Evolutionary conservation across 2,797 vertebrate species (phyloP), one percentile per base, ranked within the genome.

Genomic region (Enteromius unitaeniatus): DNA sequence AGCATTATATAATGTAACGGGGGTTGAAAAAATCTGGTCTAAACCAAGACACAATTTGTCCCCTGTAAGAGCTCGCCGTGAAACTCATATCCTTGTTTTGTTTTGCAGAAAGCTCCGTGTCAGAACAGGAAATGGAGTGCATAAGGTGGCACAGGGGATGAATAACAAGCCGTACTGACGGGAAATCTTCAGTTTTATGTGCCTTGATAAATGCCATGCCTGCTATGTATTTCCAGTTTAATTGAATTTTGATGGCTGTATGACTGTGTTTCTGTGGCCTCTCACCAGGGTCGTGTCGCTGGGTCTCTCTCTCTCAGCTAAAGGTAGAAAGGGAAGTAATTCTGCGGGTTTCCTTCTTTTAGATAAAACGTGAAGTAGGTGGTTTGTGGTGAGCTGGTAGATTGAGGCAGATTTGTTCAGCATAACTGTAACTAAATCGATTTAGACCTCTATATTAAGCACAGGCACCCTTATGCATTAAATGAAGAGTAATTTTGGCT

Each of bases 321-420:
- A 85, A 83, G 79, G 87, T 45, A 58, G 47, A n/a, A 58, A 45
- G 72, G 9, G 49, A 28, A 53, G 49, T 37, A 31, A 51, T 31
- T 55, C 47, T 6, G 14, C 55, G 45, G 87, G 91, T 91, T 90
- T 86, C 91, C 91, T 76, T 87, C 84, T 87, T 79, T 88, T 89
- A 93, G 90, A 93, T 94, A 93, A 93, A 92, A 92, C 86, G 87
- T 81, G 72, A 91, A 90, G 90, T 91, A 47, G 8, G 47, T 87
- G 93, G 92, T 93, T 94, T 94, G 93, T 93, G 92, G 91, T 89
- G 93, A 92, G 93, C 93, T 91, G 93, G 93, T 93, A 93, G 93
- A 93, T 93, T 90, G 92, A 94, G 89, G 92, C 90, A 93, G 91
- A 93, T 94, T 93, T 94, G 93, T 94, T 94, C 93, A 93, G 92